A percentile compares a stretch with the other conserved stretches of the same genome.
Conservation (phyloP, 2,888 invertebrate genomes). For the Tinea trinotella region DNA sequence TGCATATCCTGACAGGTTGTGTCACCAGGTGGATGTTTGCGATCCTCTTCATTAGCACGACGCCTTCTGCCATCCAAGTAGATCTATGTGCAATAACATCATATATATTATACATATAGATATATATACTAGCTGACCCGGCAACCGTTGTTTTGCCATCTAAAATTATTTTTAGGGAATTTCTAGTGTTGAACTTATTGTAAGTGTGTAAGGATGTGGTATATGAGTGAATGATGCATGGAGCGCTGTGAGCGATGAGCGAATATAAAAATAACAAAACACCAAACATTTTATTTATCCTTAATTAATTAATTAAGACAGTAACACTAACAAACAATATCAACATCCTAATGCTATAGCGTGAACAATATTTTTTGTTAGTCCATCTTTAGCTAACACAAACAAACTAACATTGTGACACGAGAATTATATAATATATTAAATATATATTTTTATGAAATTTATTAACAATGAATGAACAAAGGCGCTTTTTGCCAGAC, state of each 20-base stretch:
- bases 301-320: constrained; percentile 6
- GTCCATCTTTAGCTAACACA: constrained; percentile 13
- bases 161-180: constrained; percentile 12
- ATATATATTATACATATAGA: background rate
- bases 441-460: no score
- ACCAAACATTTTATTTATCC: constrained; percentile 15
- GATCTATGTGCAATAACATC: no score
- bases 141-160: constrained; percentile 14
- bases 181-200: constrained; percentile 17
- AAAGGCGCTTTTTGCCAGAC: no score
- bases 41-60: constrained; percentile 38
- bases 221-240: constrained; percentile 17
- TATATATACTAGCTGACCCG: constrained; percentile 14
- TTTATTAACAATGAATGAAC: no score
- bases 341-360: constrained; percentile 20
- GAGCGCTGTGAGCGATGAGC: constrained; percentile 18
- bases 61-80: constrained; percentile 43
- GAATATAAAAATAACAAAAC: constrained; percentile 19
- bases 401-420: background rate
- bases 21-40: constrained; percentile 53
- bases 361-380: constrained; percentile 20
- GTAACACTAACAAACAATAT: constrained; percentile 15
- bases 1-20: constrained; percentile 51
- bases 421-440: no score
- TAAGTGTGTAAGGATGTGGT: constrained; percentile 19